These are phyloP conservation scores for Grantiella picta DNA, from an alignment of 2,113 vertebrate genomes.

Conservation along the genomic window DNA sequence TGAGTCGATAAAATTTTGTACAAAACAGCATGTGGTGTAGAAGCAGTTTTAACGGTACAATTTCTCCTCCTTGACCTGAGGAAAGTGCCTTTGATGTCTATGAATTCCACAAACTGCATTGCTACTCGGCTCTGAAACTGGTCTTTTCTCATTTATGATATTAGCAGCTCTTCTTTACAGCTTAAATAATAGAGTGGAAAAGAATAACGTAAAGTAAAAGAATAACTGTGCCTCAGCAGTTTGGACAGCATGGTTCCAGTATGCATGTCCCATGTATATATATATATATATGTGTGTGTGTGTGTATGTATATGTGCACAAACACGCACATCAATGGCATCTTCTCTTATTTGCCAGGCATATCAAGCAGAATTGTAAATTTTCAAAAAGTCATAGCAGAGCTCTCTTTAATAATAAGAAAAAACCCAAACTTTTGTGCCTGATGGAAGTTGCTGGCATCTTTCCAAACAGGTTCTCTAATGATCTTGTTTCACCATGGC, in stretches of 20 bases:
- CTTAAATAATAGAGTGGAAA: not conserved
- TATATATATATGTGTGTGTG: fast-evolving
- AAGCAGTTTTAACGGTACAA: not conserved
- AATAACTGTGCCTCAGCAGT: not conserved
- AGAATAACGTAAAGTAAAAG: not conserved
- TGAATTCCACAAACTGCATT: not conserved
- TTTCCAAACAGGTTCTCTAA: constrained; percentile 86
- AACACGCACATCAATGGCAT: not conserved
- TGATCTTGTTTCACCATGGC: constrained; percentile 88
- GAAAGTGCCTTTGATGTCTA: not conserved
- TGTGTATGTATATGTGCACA: fast-evolving
- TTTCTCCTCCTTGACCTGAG: not conserved
- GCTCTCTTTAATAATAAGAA: constrained; percentile 25
- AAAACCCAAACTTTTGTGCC: constrained; percentile 42
- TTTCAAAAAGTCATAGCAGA: not conserved
- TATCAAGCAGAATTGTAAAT: not conserved
- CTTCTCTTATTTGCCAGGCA: not conserved
- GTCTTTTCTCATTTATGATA: not conserved
- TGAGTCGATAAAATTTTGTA: not conserved
- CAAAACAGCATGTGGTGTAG: not conserved
- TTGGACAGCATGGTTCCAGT: not conserved
- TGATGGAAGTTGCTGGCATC: constrained; percentile 78
- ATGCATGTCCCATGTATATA: not conserved
- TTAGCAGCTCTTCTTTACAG: not conserved
- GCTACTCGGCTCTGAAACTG: not conserved